These are phyloP conservation scores for Chalcosyrphus nemorum DNA, from an alignment of 2,888 invertebrate genomes.

Conservation along the genomic window DNA sequence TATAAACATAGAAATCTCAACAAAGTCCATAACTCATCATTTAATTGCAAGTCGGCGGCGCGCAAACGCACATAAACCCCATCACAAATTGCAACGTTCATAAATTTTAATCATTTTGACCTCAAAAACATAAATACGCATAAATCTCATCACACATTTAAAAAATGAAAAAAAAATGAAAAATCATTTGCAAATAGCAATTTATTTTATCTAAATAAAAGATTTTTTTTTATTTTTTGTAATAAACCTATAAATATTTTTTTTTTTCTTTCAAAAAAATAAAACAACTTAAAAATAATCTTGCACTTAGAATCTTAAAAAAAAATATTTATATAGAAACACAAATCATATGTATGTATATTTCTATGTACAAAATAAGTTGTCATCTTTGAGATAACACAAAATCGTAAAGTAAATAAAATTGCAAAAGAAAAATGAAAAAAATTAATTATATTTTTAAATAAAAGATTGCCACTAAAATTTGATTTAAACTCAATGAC, in stretches of 20 bases:
- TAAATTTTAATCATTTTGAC: conserved; percentile 9
- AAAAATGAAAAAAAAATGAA: conserved; percentile 20
- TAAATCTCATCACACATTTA: conserved; percentile 18
- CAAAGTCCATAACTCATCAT: conserved; percentile 74
- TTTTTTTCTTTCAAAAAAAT: conserved; percentile 54
- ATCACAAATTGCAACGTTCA: conserved; percentile 15
- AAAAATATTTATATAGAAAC: conserved; percentile 35
- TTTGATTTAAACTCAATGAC: conserved; percentile 72
- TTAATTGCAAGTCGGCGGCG: not conserved
- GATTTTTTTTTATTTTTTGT: conserved; percentile 74
- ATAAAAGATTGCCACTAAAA: conserved; percentile 79
- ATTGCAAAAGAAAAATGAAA: conserved; percentile 48
- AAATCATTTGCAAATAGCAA: conserved; percentile 62
- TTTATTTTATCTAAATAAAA: conserved; percentile 74
- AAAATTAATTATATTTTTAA: conserved; percentile 75
- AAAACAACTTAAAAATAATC: conserved; percentile 73
- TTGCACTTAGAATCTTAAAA: conserved; percentile 73
- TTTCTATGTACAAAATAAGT: conserved; percentile 52
- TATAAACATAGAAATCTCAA: conserved; percentile 68
- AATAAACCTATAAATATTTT: conserved; percentile 53
- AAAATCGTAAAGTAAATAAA: conserved; percentile 27
- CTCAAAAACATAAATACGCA: conserved; percentile 22
- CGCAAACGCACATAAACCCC: not conserved
- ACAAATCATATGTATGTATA: conserved; percentile 55
- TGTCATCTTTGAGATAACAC: conserved; percentile 64